A percentile compares a stretch with the other conserved stretches of the same genome.
Conservation (phyloP, 1,140 invertebrate species). For the Trichomalopsis sarcophagae region DNA sequence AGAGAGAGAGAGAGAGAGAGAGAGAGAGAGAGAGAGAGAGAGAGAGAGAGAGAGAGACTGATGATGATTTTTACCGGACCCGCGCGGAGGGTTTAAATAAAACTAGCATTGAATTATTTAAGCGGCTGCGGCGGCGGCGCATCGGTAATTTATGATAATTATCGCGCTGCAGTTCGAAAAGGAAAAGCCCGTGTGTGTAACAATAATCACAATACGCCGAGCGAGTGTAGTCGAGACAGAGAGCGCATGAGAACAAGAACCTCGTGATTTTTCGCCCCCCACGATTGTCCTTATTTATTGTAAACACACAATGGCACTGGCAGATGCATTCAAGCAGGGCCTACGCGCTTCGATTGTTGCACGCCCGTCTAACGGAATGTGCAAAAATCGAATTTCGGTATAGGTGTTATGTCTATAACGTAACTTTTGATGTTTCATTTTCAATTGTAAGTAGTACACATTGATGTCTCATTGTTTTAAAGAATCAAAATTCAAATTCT, state of each 20-base stretch:
- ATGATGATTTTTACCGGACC: not conserved
- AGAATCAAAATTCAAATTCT: no score
- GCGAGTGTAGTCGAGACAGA: not conserved
- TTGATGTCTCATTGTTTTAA: no score
- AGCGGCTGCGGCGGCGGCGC: not conserved
- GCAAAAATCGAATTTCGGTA: not conserved
- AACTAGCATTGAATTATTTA: conserved; percentile 36
- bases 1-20: not conserved
- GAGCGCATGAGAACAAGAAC: not conserved
- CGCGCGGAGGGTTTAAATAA: not conserved
- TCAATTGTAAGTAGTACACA: no score
- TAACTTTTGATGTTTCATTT: no score
- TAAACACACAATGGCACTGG: conserved; percentile 13
- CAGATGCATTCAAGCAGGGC: not conserved
- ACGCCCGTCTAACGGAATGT: not conserved
- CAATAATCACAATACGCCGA: not conserved
- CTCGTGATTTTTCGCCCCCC: conserved; percentile 14
- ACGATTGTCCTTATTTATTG: conserved; percentile 30
- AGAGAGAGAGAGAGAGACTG: not conserved
- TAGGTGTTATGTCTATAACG: no score
- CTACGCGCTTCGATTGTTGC: conserved; percentile 6
- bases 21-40: not conserved
- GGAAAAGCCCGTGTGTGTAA: not conserved
- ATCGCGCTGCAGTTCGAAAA: conserved; percentile 9
- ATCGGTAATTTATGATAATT: conserved; percentile 46